Conservation (phyloP, 1,140 invertebrate species). For the Dufourea novaeangliae region DNA sequence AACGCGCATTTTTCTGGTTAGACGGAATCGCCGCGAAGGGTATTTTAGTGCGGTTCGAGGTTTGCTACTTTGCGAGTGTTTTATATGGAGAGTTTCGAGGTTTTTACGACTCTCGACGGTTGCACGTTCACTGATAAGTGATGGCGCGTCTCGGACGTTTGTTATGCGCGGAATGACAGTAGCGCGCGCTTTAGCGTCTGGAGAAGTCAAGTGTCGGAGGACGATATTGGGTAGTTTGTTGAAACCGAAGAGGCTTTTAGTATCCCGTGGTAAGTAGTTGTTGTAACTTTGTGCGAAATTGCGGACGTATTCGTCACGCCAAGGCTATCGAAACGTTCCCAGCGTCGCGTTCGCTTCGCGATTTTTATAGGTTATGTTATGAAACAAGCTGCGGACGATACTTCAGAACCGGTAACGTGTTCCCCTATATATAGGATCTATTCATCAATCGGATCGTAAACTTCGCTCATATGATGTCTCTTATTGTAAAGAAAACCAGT, state of each 20-base stretch:
- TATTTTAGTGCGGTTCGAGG: background rate
- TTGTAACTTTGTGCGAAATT: background rate
- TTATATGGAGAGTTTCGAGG: background rate
- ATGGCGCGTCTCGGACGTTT: background rate
- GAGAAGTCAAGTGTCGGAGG: background rate
- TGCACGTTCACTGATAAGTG: background rate
- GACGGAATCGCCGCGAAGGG: background rate
- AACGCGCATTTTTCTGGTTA: background rate
- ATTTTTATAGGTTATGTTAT: too few species aligned
- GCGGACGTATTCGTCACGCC: too few species aligned
- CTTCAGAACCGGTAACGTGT: too few species aligned
- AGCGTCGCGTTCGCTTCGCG: too few species aligned
- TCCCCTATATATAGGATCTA: too few species aligned
- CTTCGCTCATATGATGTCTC: too few species aligned
- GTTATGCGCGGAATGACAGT: constrained; percentile 3
- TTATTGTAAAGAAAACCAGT: too few species aligned
- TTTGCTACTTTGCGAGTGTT: background rate
- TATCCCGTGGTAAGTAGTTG: background rate
- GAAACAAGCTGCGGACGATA: too few species aligned
- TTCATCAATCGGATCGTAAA: too few species aligned
- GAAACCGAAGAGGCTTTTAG: background rate
- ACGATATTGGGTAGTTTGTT: background rate
- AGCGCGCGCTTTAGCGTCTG: background rate
- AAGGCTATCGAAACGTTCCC: too few species aligned
- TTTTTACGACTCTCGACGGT: background rate